Percentiles rank a stretch among this genome's conserved stretches.
phyloP scores from a whole-genome alignment of 1,140 invertebrate species.

The Rhynchophorus ferrugineus region DNA sequence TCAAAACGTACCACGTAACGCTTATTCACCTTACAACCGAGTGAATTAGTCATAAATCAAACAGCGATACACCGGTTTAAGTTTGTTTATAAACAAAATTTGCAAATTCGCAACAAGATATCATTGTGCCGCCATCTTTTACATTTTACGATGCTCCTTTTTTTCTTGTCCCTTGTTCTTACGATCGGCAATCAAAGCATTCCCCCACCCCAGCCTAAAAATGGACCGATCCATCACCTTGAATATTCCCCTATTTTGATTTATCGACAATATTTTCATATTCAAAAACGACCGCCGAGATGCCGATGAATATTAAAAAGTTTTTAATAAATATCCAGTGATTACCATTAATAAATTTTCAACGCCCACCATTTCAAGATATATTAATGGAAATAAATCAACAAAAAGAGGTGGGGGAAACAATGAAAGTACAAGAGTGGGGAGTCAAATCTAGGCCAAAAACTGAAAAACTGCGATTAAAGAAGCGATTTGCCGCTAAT shows the following conservation, averaged over 20 bases:
- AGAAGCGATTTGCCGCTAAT: slow-evolving; percentile 6
- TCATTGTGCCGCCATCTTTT: slow-evolving; percentile 38
- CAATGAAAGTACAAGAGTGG: slow-evolving; percentile 24
- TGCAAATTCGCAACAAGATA: slow-evolving; percentile 38
- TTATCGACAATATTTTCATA: slow-evolving; percentile 1
- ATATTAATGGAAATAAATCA: slow-evolving; percentile 21
- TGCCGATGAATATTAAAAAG: background rate
- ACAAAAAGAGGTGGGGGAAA: slow-evolving; percentile 23
- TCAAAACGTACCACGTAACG: slow-evolving; percentile 6
- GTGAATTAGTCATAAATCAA: background rate
- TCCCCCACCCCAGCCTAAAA: slow-evolving; percentile 30
- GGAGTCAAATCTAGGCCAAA: slow-evolving; percentile 15
- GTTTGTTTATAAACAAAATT: slow-evolving; percentile 38
- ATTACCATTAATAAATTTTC: slow-evolving; percentile 13
- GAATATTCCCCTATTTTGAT: slow-evolving; percentile 17
- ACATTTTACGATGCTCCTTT: slow-evolving; percentile 35
- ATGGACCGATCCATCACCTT: slow-evolving; percentile 32
- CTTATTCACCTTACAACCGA: slow-evolving; percentile 7
- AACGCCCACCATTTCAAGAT: slow-evolving; percentile 17
- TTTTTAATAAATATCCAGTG: slow-evolving; percentile 1
- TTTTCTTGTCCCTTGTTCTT: slow-evolving; percentile 31
- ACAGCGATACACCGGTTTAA: slow-evolving; percentile 6
- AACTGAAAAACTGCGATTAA: slow-evolving; percentile 12
- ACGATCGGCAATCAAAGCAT: slow-evolving; percentile 27
- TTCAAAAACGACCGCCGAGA: background rate